Base-by-base conservation (phyloP, 2,797 vertebrate genomes). In the Onychomys torridus region DNA sequence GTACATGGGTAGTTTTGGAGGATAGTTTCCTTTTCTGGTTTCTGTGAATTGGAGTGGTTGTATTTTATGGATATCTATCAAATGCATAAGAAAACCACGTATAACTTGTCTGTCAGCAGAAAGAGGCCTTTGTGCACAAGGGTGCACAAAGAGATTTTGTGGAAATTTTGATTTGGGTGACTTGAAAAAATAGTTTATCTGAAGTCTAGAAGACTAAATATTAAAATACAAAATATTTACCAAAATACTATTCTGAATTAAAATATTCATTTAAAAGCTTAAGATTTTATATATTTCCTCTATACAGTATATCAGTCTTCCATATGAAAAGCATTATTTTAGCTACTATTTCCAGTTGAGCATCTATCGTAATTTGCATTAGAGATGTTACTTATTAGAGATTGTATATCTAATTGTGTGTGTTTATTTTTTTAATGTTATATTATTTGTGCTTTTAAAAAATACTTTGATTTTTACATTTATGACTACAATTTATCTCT, bases 101-200 rank as follows among this genome's bases (percentile, higher is more conserved):
- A 77, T 85, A 55, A 78, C 82, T 88, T 96, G n/a, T 90, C 4
- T 85, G 71, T 79, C 10, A 95, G 5, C 49, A 95, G 67, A 96
- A 94, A 94, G 90, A 83, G 78, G 81, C 65, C 55, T 93, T 78
- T 85, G 9, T 73, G 2, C 55, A 82, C 46, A 77, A n/a, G 2
- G 4, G 55, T 94, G n/a, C n/a, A n/a, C n/a, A n/a, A n/a, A n/a
- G 76, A 76, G 43, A 83, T 93, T 93, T 96, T 77, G 2, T 87
- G 79, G 49, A 5, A n/a, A 89, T 91, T 96, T 96, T 85, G 94
- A 76, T 87, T 93, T 94, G 69, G 63, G 25, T 19, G 19, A 71
- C 37, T 79, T 95, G 55, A 92, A 92, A 95, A 93, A 43, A 86
- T 79, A 94, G 32, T 49, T 87, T 94, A 78, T 75, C 89, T 96